A percentile compares a stretch with the other conserved stretches of the same genome.
These are phyloP conservation scores for Dicycla oo DNA, from an alignment of 2,888 invertebrate species.

Conservation along the genomic window DNA sequence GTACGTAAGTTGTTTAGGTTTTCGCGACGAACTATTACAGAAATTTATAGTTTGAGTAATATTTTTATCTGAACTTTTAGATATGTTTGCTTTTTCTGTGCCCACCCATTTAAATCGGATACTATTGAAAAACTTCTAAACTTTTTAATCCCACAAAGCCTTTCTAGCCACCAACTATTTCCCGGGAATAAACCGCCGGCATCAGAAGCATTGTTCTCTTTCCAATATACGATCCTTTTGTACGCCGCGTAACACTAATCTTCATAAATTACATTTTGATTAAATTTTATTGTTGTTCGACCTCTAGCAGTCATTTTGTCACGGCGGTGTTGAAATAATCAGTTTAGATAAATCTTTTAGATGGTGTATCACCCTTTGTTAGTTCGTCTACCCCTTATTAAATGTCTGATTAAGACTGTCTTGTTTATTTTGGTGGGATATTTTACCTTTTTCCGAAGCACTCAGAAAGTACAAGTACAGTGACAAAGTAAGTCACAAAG, in stretches of 20 bases:
- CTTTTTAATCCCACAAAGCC: conserved; percentile 21
- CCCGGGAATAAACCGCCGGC: conserved; percentile 64
- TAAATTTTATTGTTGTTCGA: conserved; percentile 70
- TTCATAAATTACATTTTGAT: conserved; percentile 79
- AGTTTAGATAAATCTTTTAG: conserved; percentile 47
- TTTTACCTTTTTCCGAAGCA: not conserved
- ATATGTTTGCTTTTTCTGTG: not conserved
- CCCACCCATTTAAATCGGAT: not conserved
- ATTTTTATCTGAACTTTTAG: not conserved
- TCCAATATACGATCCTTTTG: conserved; percentile 77
- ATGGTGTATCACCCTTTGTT: conserved; percentile 42
- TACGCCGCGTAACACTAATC: conserved; percentile 76
- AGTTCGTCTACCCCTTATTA: conserved; percentile 14
- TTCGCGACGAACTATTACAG: conserved; percentile 33
- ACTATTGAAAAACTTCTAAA: not conserved
- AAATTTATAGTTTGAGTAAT: conserved; percentile 4
- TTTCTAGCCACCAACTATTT: conserved; percentile 61
- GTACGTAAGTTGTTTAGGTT: conserved; percentile 26
- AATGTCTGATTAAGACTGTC: conserved; percentile 8
- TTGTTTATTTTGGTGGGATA: not conserved
- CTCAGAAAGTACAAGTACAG: no score
- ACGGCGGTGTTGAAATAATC: conserved; percentile 44
- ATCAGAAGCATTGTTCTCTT: conserved; percentile 77
- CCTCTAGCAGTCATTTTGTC: conserved; percentile 58
- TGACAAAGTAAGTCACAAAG: no score